These are phyloP conservation scores for Drosophila truncata DNA, from an alignment of 1,140 invertebrate species.

Conservation along the genomic window DNA sequence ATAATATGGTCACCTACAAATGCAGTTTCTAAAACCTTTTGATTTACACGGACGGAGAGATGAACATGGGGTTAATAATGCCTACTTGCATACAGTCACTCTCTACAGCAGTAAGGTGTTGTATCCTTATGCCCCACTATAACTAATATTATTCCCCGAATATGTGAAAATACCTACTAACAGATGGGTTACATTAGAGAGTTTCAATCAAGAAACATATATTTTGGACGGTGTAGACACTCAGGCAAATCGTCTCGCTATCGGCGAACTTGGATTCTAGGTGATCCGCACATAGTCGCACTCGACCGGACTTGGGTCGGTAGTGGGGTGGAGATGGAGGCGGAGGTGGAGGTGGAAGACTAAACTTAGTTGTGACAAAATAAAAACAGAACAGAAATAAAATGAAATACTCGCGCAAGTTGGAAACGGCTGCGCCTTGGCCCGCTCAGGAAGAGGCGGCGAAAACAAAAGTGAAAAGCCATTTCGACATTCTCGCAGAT, in stretches of 20 bases:
- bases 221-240: slow-evolving; percentile 2
- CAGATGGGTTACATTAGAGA: not conserved
- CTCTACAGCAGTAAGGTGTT: too few species aligned
- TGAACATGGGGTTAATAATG: too few species aligned
- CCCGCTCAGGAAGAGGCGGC: slow-evolving; percentile 58
- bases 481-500: slow-evolving; percentile 74
- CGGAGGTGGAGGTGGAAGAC: slow-evolving; percentile 23
- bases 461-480: slow-evolving; percentile 66
- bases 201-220: not conserved
- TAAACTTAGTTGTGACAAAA: slow-evolving; percentile 54
- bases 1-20: too few species aligned
- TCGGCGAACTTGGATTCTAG: slow-evolving; percentile 17
- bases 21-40: too few species aligned
- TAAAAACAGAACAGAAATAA: slow-evolving; percentile 57
- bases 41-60: too few species aligned
- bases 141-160: not conserved
- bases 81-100: too few species aligned
- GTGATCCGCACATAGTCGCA: slow-evolving; percentile 33
- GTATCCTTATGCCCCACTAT: not conserved
- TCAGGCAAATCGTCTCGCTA: slow-evolving; percentile 6
- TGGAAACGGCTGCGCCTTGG: slow-evolving; percentile 53
- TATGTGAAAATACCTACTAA: not conserved
- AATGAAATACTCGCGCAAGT: slow-evolving; percentile 46
- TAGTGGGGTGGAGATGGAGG: slow-evolving; percentile 18
- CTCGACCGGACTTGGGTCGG: not conserved